Base-by-base conservation (phyloP, 92 coral and sea anemone species). In the Porites divaricata region DNA sequence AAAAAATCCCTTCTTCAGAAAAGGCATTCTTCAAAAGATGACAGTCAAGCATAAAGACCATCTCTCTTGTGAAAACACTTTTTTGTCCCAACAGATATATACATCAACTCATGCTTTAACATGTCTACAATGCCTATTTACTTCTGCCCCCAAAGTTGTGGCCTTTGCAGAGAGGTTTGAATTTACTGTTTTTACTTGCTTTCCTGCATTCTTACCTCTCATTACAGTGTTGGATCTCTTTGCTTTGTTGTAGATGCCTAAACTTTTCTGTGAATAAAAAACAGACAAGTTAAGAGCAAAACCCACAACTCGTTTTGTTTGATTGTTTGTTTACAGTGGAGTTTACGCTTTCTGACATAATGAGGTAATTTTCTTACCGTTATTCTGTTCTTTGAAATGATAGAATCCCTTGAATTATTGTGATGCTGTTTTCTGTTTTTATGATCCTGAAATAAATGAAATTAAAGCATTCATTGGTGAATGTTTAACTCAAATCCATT, bases 181-280 rank as follows among this genome's bases (percentile, higher is more conserved):
- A 54, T 4, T 54, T 54, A 11, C 4, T 11, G 17, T 11, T 11
- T 11, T 11, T 54, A 54, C 12, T 15, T 11, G 4, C 4, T 54
- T 54, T 12, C 13, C 59, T 35, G 45, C 4, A 0, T 35, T 35
- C 59, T 82, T 67, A 95, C 98, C 98, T 94, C 98, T 64, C 53
- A 83, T 65, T 10, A 94, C 86, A 53, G 95, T 95, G 28, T 94
- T 85, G 19, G 98, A 95, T 58, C 82, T 90, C 84, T 92, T 91
- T 70, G 90, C 91, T 82, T 93, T 94, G 88, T 94, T 95, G 89
- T 93, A 95, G 72, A 95, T 94, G 19, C 98, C 98, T 26, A 95
- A 17, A 63, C 79, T 62, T 82, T 79, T 82, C 86, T 82, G 71
- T 6, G 62, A 82, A 15, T 4, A 48, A 45, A 17, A 63, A 77